These are phyloP conservation scores for Drosophila athabasca DNA, from an alignment of 1,140 invertebrate species.

Conservation along the genomic window DNA sequence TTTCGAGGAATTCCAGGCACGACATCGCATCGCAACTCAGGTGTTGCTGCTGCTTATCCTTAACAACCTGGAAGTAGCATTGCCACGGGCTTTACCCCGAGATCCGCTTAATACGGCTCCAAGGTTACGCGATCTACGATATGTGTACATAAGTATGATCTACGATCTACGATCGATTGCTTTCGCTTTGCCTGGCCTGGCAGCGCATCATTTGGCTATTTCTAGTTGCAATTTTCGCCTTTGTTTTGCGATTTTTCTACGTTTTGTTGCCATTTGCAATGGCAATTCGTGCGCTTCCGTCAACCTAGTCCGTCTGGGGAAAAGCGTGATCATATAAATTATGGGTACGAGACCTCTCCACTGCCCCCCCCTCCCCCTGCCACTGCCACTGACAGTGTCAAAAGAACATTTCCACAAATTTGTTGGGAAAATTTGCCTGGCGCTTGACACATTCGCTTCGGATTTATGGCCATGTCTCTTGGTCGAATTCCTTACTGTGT, in stretches of 20 bases:
- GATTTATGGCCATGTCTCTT: conserved; percentile 63
- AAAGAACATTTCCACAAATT: conserved; percentile 65
- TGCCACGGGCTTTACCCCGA: background rate
- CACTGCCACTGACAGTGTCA: conserved; percentile 51
- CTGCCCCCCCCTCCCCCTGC: background rate
- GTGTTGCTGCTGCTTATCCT: conserved; percentile 49
- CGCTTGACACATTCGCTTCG: conserved; percentile 57
- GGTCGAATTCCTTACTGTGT: conserved; percentile 22
- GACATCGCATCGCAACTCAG: conserved; percentile 17
- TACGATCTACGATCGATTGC: conserved; percentile 6
- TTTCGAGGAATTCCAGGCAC: conserved; percentile 14
- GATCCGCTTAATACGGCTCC: conserved; percentile 59
- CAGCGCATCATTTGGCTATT: conserved; percentile 47
- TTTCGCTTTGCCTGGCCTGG: background rate
- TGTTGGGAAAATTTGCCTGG: conserved; percentile 68
- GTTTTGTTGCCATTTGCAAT: conserved; percentile 23
- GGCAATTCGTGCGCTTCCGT: conserved; percentile 71
- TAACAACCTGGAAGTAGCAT: conserved; percentile 62
- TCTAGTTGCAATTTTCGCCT: conserved; percentile 38
- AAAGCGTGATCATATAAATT: conserved; percentile 45
- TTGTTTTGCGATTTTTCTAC: conserved; percentile 33
- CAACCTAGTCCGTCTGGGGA: conserved; percentile 39
- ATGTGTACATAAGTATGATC: background rate
- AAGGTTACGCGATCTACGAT: conserved; percentile 43
- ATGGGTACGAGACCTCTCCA: conserved; percentile 1